phyloP scores from a whole-genome alignment of 1,140 invertebrate genomes.

The Drosophila ogumai region DNA sequence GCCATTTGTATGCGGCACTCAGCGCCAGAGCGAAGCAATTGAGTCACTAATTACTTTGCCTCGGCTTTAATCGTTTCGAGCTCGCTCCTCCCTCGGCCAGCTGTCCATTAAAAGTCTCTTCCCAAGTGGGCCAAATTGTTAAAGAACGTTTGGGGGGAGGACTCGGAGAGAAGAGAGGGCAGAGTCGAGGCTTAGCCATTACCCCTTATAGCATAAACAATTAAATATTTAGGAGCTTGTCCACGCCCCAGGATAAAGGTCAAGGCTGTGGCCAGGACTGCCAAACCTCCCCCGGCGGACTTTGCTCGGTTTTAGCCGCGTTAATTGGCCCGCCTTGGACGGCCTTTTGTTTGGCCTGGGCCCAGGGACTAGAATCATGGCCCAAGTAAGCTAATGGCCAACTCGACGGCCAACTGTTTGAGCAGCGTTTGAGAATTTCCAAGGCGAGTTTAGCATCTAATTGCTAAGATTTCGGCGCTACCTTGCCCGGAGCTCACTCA shows the following conservation, averaged over 20 bases:
- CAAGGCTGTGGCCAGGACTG: constrained; percentile 64
- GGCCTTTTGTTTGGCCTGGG: constrained; percentile 66
- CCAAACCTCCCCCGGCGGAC: constrained; percentile 45
- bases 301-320: constrained; percentile 62
- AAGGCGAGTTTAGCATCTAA: constrained; percentile 47
- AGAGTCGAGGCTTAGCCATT: constrained; percentile 11
- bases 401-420: constrained; percentile 73
- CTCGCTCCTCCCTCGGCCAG: constrained; percentile 8
- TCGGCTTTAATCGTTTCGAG: constrained; percentile 63
- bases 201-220: constrained; percentile 67
- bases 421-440: constrained; percentile 74
- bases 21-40: constrained; percentile 67
- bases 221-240: constrained; percentile 73
- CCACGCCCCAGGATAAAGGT: constrained; percentile 74
- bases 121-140: constrained; percentile 50
- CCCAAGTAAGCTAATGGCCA: constrained; percentile 66
- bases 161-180: too few relatives aligned
- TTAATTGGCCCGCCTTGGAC: constrained; percentile 65
- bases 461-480: constrained; percentile 46
- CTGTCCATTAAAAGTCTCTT: constrained; percentile 75
- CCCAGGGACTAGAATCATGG: constrained; percentile 6
- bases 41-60: constrained; percentile 80
- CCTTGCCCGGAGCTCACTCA: constrained; percentile 26
- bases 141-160: constrained; percentile 34
- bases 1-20: constrained; percentile 71